Base-by-base conservation (phyloP, 2,113 vertebrate species). In the Eudyptes chrysolophus region DNA sequence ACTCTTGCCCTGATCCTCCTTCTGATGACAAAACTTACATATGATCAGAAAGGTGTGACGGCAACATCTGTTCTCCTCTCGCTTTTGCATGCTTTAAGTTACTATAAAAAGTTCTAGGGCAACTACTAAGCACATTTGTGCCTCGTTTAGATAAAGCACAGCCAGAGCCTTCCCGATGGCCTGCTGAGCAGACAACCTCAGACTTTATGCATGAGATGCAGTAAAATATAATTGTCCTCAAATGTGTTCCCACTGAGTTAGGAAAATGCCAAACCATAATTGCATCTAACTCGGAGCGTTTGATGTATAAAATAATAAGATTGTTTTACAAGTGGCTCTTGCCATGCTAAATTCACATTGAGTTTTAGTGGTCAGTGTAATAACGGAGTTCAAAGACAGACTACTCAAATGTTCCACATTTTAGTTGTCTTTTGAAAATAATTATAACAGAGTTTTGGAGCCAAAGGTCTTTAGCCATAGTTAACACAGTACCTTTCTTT, bases 391-490 rank as follows among this genome's bases (percentile, higher is more conserved):
- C 78, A 76, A 97, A 92, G 95, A 83, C 42, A 57, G 82, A 88
- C 44, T 70, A 74, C 65, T 70, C 46, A 62, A 64, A 61, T 77
- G 89, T 80, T 92, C 91, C 90, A 68, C 44, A 11, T 89, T 96
- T 90, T 83, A 80, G 92, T 84, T 96, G 87, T 96, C 87, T 92
- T 94, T 90, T 92, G 92, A 64, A 82, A 95, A 91, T 82, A 84
- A 90, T 88, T 85, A 17, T 64, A 55, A 55, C 22, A 66, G 86
- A 66, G 19, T 96, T 94, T 92, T 78, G 78, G 88, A 96, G 85
- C 94, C 95, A 95, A 97, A 97, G 96, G 78, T 97, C 87, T 70
- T 96, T 87, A 91, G 89, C 93, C 92, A 94, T 95, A 92, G 72
- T 82, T 93, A 84, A 97, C 78, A 29, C 40, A 64, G 74, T 92